Evolutionary conservation across 1,140 invertebrate species (phyloP).

Genomic region (Chrysopa pallens): DNA sequence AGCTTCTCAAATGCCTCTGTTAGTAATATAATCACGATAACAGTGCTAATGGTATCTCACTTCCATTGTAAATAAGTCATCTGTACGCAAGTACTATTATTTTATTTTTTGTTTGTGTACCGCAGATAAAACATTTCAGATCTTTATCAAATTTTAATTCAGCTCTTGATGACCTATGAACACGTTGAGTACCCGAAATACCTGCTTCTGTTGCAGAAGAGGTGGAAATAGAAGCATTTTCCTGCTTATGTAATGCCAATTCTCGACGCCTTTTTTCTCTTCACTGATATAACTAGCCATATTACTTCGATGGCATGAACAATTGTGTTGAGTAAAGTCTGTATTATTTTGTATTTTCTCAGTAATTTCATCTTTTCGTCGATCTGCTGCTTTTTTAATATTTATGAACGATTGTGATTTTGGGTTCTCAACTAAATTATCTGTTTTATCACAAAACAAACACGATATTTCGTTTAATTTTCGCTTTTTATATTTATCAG

Average conservation of each 20-base stretch:
- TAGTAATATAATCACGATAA: slow-evolving; percentile 7
- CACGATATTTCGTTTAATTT: background rate
- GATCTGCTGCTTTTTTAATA: slow-evolving; percentile 6
- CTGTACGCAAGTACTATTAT: slow-evolving; percentile 4
- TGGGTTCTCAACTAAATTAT: background rate
- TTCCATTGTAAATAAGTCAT: slow-evolving; percentile 6
- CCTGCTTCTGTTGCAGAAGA: background rate
- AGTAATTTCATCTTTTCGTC: slow-evolving; percentile 5
- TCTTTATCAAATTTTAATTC: background rate
- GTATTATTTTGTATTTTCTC: slow-evolving; percentile 2
- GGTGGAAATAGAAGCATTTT: slow-evolving; percentile 3
- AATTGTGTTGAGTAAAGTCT: background rate
- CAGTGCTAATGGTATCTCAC: slow-evolving; percentile 6
- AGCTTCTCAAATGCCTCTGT: slow-evolving; percentile 4
- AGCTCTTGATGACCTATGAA: background rate
- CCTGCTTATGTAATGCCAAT: slow-evolving; percentile 4
- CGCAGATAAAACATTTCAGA: slow-evolving; percentile 4
- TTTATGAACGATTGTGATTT: slow-evolving; percentile 3
- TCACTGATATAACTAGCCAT: slow-evolving; percentile 6
- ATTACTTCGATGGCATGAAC: slow-evolving; percentile 5
- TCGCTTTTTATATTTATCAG: background rate
- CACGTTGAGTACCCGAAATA: background rate
- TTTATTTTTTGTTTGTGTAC: slow-evolving; percentile 1
- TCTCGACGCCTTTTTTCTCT: slow-evolving; percentile 5
- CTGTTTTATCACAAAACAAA: slow-evolving; percentile 1